A percentile compares a stretch with the other conserved stretches of the same genome.
These are phyloP conservation scores for Drosophila tristis DNA, from an alignment of 1,140 invertebrate species.

Conservation along the genomic window DNA sequence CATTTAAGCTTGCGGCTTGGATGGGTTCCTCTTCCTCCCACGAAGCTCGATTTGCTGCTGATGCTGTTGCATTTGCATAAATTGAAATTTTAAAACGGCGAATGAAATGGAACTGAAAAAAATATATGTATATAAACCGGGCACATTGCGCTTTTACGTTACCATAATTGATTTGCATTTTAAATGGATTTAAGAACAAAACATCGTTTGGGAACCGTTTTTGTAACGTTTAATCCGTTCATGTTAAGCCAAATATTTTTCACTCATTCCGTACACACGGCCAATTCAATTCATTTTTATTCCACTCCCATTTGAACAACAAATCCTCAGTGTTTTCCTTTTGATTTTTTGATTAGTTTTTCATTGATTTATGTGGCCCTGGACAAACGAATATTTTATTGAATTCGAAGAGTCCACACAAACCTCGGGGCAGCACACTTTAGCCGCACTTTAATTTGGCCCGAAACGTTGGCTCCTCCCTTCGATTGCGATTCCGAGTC, in stretches of 20 bases:
- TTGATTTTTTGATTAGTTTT: slow-evolving; percentile 75
- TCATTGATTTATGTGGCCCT: slow-evolving; percentile 67
- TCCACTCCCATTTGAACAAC: slow-evolving; percentile 41
- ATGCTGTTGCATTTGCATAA: slow-evolving; percentile 76
- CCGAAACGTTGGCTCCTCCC: slow-evolving; percentile 15
- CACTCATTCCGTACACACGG: neutral
- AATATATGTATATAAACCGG: too few relatives aligned
- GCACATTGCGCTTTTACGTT: slow-evolving; percentile 41
- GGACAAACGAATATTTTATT: slow-evolving; percentile 23
- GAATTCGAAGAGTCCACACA: slow-evolving; percentile 20
- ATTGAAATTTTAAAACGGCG: slow-evolving; percentile 58
- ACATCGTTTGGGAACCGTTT: slow-evolving; percentile 14
- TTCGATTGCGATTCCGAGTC: slow-evolving; percentile 26
- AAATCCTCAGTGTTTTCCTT: slow-evolving; percentile 52
- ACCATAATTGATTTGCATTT: slow-evolving; percentile 70
- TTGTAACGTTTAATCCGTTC: slow-evolving; percentile 5
- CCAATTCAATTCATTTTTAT: slow-evolving; percentile 17
- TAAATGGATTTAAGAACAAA: slow-evolving; percentile 44
- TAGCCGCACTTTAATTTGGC: slow-evolving; percentile 52
- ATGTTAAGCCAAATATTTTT: neutral
- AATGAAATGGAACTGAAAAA: slow-evolving; percentile 25
- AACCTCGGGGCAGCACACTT: slow-evolving; percentile 16
- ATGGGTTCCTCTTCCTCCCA: neutral
- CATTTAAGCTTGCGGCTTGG: slow-evolving; percentile 66
- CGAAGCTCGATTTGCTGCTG: slow-evolving; percentile 10